Conservation (phyloP, 2,113 vertebrate species). For the Drymodes brunneopygia region DNA sequence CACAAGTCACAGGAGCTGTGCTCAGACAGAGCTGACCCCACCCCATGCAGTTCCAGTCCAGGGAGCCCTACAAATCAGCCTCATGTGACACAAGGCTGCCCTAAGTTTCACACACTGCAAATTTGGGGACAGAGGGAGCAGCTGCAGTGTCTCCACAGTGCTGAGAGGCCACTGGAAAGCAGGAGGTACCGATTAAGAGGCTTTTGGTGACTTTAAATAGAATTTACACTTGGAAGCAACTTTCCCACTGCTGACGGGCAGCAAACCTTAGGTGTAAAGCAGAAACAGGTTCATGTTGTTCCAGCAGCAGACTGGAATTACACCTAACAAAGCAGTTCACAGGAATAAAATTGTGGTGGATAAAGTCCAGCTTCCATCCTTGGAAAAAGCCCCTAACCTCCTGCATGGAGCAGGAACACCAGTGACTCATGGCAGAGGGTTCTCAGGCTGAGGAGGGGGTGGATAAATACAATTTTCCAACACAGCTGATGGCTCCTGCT, state of each 20-base stretch:
- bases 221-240: neutral
- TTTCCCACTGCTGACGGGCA: neutral
- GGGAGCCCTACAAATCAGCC: neutral
- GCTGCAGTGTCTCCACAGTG: neutral
- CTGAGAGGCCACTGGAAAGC: neutral
- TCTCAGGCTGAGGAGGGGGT: neutral
- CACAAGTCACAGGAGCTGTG: neutral
- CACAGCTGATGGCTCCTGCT: neutral
- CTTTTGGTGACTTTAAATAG: neutral
- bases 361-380: neutral
- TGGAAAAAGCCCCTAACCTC: neutral
- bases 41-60: neutral
- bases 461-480: neutral
- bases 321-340: neutral
- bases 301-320: neutral
- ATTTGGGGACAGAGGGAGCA: neutral
- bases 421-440: neutral
- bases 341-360: neutral
- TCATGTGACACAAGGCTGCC: accelerated
- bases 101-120: neutral
- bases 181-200: neutral
- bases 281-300: neutral
- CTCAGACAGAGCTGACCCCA: neutral
- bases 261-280: neutral
- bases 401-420: neutral